Base-by-base conservation (phyloP, 2,113 vertebrate species). In the Picathartes gymnocephalus region DNA sequence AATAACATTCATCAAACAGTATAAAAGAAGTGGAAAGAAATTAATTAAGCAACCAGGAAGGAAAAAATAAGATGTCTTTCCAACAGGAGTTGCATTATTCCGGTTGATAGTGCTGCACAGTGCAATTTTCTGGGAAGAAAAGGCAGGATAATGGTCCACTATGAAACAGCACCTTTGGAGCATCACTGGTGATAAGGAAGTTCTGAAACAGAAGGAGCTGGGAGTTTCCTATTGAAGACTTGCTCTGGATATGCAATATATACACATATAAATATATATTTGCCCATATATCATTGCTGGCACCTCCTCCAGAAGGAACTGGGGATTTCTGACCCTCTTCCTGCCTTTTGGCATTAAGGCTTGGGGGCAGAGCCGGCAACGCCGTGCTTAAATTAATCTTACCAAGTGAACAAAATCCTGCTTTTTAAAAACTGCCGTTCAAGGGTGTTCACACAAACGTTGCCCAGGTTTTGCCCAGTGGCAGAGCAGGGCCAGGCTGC, bases 1-100 rank as follows among this genome's bases (percentile, higher is more conserved):
- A 97, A 90, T 86, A 93, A 85, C 58, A 92, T 95, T 81, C 58
- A 71, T 84, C 88, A 92, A 96, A 91, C 28, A 57, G 39, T 10
- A 72, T 10, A 66, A 71, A 91, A 88, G 92, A 82, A 78, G 35
- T 54, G 33, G 12, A 66, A 80, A 86, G 79, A 92, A 96, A 85
- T 81, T 93, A 77, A 94, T 94, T 79, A 66, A 91, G 74, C 45
- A 92, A 76, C 37, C 62, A 60, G 44, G 58, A 40, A 87, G 25
- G 84, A 78, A 94, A 94, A 78, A 81, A 78, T 39, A 88, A 73
- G 28, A 62, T 40, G 28, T 56, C 54, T 81, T 92, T 44, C 53
- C 80, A 78, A 45, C 1, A 58, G 51, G 20, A 40, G 35, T 35
- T 47, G 17, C 19, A 57, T 87, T 89, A 72, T 82, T 84, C 66